These are phyloP conservation scores for Agonopterix alstromeriana DNA, from an alignment of 2,888 invertebrate species.

Conservation along the genomic window DNA sequence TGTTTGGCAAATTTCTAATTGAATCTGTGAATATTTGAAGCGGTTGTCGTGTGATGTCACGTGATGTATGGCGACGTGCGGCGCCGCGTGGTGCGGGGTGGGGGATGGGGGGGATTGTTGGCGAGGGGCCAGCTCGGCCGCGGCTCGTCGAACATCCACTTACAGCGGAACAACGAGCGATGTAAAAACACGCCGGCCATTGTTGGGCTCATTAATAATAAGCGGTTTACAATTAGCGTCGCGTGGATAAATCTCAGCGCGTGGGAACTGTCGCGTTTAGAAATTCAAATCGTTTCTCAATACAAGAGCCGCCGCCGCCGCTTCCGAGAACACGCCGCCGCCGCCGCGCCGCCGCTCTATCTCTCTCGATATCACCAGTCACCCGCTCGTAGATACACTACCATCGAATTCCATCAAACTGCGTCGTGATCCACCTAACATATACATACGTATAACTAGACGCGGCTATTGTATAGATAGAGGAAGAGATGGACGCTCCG, in stretches of 20 bases:
- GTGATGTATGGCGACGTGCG: slow-evolving; percentile 17
- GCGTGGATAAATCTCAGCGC: slow-evolving; percentile 12
- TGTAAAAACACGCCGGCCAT: slow-evolving; percentile 16
- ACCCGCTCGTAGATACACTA: background rate
- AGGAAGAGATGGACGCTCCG: background rate
- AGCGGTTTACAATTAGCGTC: slow-evolving; percentile 13
- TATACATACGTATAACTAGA: too few relatives aligned
- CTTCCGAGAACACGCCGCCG: slow-evolving; percentile 18
- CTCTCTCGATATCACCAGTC: slow-evolving; percentile 8
- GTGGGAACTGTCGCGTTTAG: slow-evolving; percentile 27
- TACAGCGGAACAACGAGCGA: slow-evolving; percentile 14
- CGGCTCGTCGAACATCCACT: slow-evolving; percentile 11
- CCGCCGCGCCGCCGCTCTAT: slow-evolving; percentile 13
- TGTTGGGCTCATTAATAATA: slow-evolving; percentile 7
- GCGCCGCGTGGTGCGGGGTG: slow-evolving; percentile 2
- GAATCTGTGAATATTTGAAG: slow-evolving; percentile 42
- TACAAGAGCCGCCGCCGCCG: slow-evolving; percentile 9
- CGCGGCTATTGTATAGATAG: too few relatives aligned
- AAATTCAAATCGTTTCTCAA: slow-evolving; percentile 14
- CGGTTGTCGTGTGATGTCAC: slow-evolving; percentile 27
- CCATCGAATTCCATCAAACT: slow-evolving; percentile 12
- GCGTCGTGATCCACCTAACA: background rate
- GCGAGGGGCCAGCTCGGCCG: slow-evolving; percentile 23
- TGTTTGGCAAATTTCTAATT: slow-evolving; percentile 49
- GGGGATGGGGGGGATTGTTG: slow-evolving; percentile 24